Evolutionary conservation across 2,113 vertebrate genomes (phyloP), one percentile per base, ranked within the genome.

Genomic region (Todiramphus chloris): DNA sequence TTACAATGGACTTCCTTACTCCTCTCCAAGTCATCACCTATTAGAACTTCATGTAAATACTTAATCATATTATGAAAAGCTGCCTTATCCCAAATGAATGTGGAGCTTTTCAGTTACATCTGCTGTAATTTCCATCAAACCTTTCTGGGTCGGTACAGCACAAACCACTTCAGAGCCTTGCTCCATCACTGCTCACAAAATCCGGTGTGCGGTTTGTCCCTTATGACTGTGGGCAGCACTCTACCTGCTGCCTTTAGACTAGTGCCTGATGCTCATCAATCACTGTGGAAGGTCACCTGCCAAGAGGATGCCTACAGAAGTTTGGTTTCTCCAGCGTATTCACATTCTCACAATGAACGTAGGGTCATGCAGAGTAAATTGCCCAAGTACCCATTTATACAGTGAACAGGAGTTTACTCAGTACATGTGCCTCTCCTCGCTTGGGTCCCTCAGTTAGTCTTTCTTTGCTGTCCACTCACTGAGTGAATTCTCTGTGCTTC

Each of bases 361-460:
- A 33, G 39, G 35, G 15, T 5, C 3, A 1, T 23, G 44, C 1
- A 8, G 8, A 1, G 0, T 25, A 73, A 89, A 73, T 20, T 64
- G 24, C 6, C 14, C 6, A 6, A 53, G 17, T 16, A 59, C 39
- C n/a, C 31, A 73, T 60, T 62, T 43, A 25, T 20, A 43, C 1
- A 6, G 50, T 10, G 11, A 30, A 35, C 30, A 77, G 28, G 35
- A 55, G 8, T 35, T 90, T 55, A 77, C 10, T 69, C 33, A n/a
- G 39, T 4, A 8, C 9, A 31, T 0, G 0, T 28, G n/a, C 56
- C 20, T 62, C 43, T 73, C 37, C 53, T 67, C 31, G 13, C 13
- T 21, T 0, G 0, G 10, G 31, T 44, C 30, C 18, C 72, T 73
- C 0, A 0, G 58, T 50, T 72, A 53, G 28, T 44, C 66, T 28